Conservation (phyloP, 2,113 vertebrate genomes). For the Scytalopus superciliaris region DNA sequence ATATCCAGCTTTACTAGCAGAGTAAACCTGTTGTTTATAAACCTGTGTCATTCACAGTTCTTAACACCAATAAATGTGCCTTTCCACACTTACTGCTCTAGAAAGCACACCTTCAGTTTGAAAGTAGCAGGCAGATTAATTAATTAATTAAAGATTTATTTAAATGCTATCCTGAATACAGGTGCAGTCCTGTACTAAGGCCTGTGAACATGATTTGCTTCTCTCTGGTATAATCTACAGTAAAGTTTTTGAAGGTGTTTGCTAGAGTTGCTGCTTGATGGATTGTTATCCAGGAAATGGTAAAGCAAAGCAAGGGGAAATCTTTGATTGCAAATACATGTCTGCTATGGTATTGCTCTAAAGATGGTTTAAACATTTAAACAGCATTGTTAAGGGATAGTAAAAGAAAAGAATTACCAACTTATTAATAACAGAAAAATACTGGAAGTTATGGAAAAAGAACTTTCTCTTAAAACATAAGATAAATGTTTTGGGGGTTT, state of each 20-base stretch:
- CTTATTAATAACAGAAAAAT: not conserved
- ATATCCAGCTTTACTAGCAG: not conserved
- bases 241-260: not conserved
- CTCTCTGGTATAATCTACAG: not conserved
- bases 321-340: not conserved
- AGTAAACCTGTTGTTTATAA: not conserved
- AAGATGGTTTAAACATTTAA: not conserved
- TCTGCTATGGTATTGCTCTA: not conserved
- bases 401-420: not conserved
- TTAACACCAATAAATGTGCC: not conserved
- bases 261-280: not conserved
- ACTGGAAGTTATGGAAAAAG: not conserved
- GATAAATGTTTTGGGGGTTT: not conserved
- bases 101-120: not conserved
- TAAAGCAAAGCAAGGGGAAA: not conserved
- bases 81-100: not conserved
- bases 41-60: not conserved
- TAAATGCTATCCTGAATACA: not conserved
- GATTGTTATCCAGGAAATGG: not conserved
- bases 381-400: not conserved
- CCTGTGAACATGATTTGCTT: not conserved
- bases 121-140: not conserved
- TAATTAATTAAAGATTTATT: not conserved
- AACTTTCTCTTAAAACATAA: not conserved
- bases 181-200: not conserved